Percentiles rank a stretch among this genome's conserved stretches.
Evolutionary conservation across 1,140 invertebrate genomes (phyloP).

Genomic region (Cecropterus lyciades): DNA sequence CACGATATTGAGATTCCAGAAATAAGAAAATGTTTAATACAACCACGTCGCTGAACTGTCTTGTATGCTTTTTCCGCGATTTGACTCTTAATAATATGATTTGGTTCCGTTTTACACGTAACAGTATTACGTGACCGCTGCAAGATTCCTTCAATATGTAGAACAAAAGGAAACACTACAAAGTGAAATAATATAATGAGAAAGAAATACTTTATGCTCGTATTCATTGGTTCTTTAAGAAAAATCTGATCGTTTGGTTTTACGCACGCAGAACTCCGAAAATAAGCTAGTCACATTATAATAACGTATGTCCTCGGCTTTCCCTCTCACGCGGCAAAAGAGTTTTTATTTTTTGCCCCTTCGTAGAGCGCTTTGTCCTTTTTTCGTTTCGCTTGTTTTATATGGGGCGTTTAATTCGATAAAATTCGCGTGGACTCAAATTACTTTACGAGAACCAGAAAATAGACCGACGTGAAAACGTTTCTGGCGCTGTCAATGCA

Average conservation of each 20-base stretch:
- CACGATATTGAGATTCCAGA: constrained; percentile 18
- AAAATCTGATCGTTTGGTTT: neutral
- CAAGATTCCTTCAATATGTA: no score
- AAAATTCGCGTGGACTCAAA: constrained; percentile 69
- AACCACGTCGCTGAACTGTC: neutral
- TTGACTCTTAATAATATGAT: neutral
- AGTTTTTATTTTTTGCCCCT: constrained; percentile 67
- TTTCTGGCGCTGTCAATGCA: constrained; percentile 1
- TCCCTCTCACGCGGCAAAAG: constrained; percentile 46
- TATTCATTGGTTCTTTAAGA: no score
- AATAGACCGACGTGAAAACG: constrained; percentile 38
- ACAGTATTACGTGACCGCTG: no score
- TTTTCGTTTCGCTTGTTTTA: constrained; percentile 74
- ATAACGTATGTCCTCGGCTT: constrained; percentile 37
- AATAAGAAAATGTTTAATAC: constrained; percentile 23
- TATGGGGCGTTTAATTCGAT: constrained; percentile 77
- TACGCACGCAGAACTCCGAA: constrained; percentile 1
- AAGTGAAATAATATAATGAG: no score
- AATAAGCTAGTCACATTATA: constrained; percentile 42
- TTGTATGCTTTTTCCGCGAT: constrained; percentile 1
- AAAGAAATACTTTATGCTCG: no score
- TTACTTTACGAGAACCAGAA: constrained; percentile 61
- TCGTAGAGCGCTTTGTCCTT: constrained; percentile 61
- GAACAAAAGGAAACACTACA: no score
- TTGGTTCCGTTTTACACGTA: neutral